phyloP scores from a whole-genome alignment of 2,797 vertebrate genomes.

The Acrossocheilus wenchowensis region DNA sequence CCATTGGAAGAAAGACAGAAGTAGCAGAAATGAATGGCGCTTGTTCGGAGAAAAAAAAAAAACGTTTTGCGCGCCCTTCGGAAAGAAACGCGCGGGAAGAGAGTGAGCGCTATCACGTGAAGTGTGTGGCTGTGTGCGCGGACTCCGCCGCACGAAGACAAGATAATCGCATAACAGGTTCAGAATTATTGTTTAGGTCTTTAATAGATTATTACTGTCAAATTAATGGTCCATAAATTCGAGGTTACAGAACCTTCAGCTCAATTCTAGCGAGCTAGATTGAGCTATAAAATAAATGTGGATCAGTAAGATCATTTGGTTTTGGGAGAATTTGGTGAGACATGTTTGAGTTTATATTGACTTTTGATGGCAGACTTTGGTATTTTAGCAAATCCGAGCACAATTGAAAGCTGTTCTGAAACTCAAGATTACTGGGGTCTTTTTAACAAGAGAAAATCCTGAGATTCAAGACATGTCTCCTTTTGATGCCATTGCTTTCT shows the following conservation, averaged over 20 bases:
- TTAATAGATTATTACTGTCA: neutral
- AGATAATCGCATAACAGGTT: neutral
- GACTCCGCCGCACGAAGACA: neutral
- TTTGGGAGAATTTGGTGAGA: neutral
- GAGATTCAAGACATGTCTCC: neutral
- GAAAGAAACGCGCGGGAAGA: neutral
- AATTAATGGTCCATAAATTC: neutral
- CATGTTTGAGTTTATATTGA: too few species aligned
- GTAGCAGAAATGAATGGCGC: neutral
- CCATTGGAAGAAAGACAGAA: neutral
- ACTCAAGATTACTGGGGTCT: neutral
- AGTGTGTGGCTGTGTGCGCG: neutral
- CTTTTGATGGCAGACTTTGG: neutral
- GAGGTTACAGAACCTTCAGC: neutral
- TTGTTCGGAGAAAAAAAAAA: neutral
- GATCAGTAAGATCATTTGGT: neutral
- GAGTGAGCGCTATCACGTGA: neutral
- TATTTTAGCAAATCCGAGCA: neutral
- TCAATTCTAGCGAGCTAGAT: neutral
- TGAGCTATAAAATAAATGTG: neutral
- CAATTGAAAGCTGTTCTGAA: neutral
- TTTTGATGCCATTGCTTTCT: constrained; percentile 16
- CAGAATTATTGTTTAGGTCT: neutral
- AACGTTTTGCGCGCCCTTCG: neutral
- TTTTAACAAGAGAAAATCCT: constrained; percentile 5